phyloP scores from a whole-genome alignment of 2,888 invertebrate genomes.

The Pseudolycoriella hygida region DNA sequence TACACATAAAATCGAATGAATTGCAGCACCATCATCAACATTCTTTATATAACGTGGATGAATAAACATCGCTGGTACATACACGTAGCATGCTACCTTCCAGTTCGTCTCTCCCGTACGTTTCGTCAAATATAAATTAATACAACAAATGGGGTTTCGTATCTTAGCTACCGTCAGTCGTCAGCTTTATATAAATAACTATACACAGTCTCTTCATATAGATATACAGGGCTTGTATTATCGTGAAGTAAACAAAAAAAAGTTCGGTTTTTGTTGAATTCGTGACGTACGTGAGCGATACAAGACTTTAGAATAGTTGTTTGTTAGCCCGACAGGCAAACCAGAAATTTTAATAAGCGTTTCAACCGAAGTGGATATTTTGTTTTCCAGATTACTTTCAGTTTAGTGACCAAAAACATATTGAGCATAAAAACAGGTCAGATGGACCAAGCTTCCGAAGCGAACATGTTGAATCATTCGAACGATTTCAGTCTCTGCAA shows the following conservation, averaged over 20 bases:
- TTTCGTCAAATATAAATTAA: constrained; percentile 3
- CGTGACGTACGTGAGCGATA: too few species aligned
- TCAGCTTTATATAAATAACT: background rate
- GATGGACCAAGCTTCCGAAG: too few species aligned
- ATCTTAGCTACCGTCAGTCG: background rate
- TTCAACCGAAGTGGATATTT: too few species aligned
- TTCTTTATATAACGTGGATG: background rate
- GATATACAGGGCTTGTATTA: too few species aligned
- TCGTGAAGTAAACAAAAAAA: too few species aligned
- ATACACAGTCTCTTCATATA: background rate
- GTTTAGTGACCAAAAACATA: too few species aligned
- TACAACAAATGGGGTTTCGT: constrained; percentile 2
- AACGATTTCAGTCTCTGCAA: too few species aligned
- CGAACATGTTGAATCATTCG: too few species aligned
- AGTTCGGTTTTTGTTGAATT: too few species aligned
- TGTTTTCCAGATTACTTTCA: too few species aligned
- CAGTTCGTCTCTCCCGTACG: background rate
- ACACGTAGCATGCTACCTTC: background rate
- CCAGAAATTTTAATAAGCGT: background rate
- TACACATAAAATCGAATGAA: background rate
- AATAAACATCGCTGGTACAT: too few species aligned
- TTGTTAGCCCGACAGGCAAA: background rate
- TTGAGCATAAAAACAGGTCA: too few species aligned
- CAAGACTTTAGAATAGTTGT: background rate
- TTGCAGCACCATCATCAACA: background rate